Evolutionary conservation across 2,888 invertebrate genomes (phyloP), one percentile per base, ranked within the genome.

Genomic region (Tetanocera ferruginea): DNA sequence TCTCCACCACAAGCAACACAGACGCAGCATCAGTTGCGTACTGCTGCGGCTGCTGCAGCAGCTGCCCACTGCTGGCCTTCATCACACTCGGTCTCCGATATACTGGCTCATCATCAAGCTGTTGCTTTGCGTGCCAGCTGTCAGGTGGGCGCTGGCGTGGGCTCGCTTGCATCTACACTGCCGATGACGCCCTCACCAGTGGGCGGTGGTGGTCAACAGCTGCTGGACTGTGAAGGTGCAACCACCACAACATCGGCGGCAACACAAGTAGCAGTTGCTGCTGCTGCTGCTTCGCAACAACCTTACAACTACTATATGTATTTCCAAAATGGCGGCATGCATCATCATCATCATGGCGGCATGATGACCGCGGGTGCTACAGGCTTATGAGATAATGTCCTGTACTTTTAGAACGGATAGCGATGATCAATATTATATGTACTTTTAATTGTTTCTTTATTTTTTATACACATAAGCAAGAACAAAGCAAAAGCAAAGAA

Each of bases 81-180:
- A 81, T 91, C 92, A 64, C 92, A 92, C 84, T 91, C 92, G 9
- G 92, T 92, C 2, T 90, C 90, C 72, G 92, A 92, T 82, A 92
- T 92, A 82, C 84, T 92, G 82, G 92, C 92, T 2, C 90, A 90
- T 77, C 90, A 90, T 80, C 88, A 90, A 79, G 88, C 89, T 3
- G 88, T 89, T 1, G 89, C 89, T 1, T 76, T 89, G 73, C 87
- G 88, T 0, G 87, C 87, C 81, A 88, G 88, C 76, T 88, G 88
- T 81, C 89, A 89, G 79, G 84, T 86, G 55, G 88, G 87, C 52
- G 88, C 86, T 76, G 83, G 85, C 1, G 85, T 84, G 3, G 83
- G 81, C 17, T 79, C 80, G 9, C 74, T 85, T 11, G 81, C 84
- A 14, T 71, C 85, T 11, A 80, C 83, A 0, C 76, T 85, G 77